Base-by-base conservation (phyloP, 2,888 invertebrate species). In the Diabrotica balteata region DNA sequence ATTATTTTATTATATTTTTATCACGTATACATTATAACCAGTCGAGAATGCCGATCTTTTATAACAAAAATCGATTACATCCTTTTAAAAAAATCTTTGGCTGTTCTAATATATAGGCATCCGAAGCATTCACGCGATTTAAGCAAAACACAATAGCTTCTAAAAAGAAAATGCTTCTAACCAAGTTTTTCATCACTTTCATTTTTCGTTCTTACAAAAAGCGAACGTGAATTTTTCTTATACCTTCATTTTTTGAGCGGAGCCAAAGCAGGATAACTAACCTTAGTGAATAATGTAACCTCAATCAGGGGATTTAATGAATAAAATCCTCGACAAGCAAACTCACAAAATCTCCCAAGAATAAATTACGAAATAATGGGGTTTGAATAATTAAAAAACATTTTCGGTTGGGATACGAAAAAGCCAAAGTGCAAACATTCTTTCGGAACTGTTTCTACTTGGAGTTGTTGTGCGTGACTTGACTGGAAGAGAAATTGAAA, bases 401-500 rank as follows among this genome's bases (percentile, higher is more conserved):
- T 59, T 59, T 59, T 67, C 67, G 49, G 63, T 54, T 55, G 53
- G 59, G 54, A 63, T 74, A 74, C 74, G 74, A 73, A 75, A 76
- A 77, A 77, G 76, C 71, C 70, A 72, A 76, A 73, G 76, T 76
- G 76, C 73, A 73, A 76, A 76, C 76, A 76, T 76, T 76, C 76
- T 74, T 74, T 59, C 62, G 61, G 52, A 70, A 72, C 72, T 71
- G 71, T 71, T 72, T 54, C 68, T 68, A 70, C 5, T 44, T 52
- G 17, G 46, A 49, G 32, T 17, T 55, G 73, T 68, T 70, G 76
- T 76, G 75, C 76, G 76, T 76, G 77, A 76, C 75, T 73, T 71
- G 75, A 47, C 8, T 47, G 8, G 47, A 32, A 32, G 32, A 32
- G 5, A 32, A 32, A 32, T 32, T 32, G 32, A 32, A 32, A 32